Conservation (phyloP, 2,888 invertebrate genomes). For the Macrosoma leucophasiata region DNA sequence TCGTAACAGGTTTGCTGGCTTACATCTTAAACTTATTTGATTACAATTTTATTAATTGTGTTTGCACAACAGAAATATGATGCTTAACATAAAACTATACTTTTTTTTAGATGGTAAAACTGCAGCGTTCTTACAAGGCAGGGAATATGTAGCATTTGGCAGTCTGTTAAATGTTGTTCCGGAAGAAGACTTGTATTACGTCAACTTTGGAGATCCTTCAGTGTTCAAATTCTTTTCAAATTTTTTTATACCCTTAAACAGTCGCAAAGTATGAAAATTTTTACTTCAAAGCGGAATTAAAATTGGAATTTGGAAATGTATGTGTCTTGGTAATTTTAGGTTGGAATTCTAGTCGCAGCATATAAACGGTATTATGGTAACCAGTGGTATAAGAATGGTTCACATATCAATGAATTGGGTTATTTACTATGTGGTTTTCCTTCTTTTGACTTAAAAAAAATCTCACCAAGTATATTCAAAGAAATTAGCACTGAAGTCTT, state of each 20-base stretch:
- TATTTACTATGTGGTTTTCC: constrained; percentile 63
- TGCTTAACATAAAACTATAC: too few species aligned
- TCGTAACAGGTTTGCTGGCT: constrained; percentile 58
- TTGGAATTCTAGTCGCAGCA: constrained; percentile 53
- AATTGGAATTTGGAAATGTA: background rate
- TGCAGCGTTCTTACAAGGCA: constrained; percentile 55
- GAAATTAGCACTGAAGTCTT: constrained; percentile 45
- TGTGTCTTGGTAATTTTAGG: constrained; percentile 38
- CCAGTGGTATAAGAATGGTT: constrained; percentile 47
- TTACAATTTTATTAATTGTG: too few species aligned
- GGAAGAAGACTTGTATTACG: constrained; percentile 64
- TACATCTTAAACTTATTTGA: too few species aligned
- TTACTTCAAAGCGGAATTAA: background rate
- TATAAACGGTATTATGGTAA: constrained; percentile 56
- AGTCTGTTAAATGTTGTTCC: constrained; percentile 51
- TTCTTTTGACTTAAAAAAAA: constrained; percentile 42
- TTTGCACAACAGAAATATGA: too few species aligned
- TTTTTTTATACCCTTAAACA: constrained; percentile 36
- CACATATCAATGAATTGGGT: constrained; percentile 53
- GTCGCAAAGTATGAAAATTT: constrained; percentile 53
- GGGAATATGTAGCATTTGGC: constrained; percentile 56
- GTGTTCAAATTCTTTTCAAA: constrained; percentile 54
- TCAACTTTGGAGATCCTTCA: constrained; percentile 58
- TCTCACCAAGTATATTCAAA: constrained; percentile 45
- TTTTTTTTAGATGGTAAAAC: constrained; percentile 60